phyloP scores from a whole-genome alignment of 1,140 invertebrate species.

The Drosophila leontia region DNA sequence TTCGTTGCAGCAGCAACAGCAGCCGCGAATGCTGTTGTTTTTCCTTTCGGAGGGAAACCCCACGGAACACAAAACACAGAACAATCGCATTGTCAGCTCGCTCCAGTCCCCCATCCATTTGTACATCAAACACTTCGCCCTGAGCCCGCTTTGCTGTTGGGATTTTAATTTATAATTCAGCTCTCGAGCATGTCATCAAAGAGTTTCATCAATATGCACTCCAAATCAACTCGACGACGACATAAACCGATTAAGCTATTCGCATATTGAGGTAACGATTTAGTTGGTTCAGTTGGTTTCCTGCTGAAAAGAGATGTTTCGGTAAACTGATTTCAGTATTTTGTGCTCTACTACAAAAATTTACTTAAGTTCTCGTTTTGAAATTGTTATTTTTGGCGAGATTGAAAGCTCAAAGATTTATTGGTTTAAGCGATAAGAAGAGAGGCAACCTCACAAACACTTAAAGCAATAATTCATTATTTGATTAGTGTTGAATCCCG shows the following conservation, averaged over 20 bases:
- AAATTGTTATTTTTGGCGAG: background rate
- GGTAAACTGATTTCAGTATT: background rate
- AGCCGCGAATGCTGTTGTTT: conserved; percentile 21
- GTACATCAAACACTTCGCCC: conserved; percentile 41
- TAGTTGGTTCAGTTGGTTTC: background rate
- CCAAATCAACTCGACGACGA: conserved; percentile 15
- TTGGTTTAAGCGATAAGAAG: background rate
- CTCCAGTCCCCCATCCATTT: conserved; percentile 19
- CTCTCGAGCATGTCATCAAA: conserved; percentile 33
- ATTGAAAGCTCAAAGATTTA: background rate
- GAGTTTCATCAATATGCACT: conserved; percentile 44
- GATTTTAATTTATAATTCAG: conserved; percentile 70
- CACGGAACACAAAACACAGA: conserved; percentile 47
- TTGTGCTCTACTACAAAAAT: too few species aligned
- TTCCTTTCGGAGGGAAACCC: conserved; percentile 24
- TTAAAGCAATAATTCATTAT: too few species aligned
- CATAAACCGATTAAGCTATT: conserved; percentile 44
- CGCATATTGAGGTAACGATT: conserved; percentile 1
- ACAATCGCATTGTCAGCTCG: conserved; percentile 52
- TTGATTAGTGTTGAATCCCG: background rate
- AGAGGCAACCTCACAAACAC: too few species aligned
- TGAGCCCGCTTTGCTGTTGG: conserved; percentile 29
- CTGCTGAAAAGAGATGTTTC: background rate
- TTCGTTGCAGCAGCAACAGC: conserved; percentile 4
- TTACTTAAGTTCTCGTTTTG: background rate